Conservation (phyloP, 2,113 vertebrate genomes). For the Rattus rattus region DNA sequence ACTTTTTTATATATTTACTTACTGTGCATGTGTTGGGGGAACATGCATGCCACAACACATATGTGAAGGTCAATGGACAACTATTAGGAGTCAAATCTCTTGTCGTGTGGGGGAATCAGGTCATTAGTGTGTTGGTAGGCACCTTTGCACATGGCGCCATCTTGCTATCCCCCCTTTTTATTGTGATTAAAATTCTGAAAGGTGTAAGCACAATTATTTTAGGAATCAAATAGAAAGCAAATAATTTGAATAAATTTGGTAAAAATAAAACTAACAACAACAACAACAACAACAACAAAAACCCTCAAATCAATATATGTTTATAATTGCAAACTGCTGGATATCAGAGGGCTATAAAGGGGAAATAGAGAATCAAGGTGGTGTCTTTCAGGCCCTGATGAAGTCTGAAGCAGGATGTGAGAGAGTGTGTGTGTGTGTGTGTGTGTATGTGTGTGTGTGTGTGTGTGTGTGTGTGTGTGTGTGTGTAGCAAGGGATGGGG, state of each 20-base stretch:
- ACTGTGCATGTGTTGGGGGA: not conserved
- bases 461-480: too few relatives aligned
- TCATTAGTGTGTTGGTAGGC: not conserved
- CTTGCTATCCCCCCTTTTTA: not conserved
- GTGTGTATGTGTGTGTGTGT: not conserved
- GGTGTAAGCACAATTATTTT: not conserved
- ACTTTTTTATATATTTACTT: not conserved
- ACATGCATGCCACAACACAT: not conserved
- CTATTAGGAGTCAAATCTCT: not conserved
- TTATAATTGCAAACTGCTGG: not conserved
- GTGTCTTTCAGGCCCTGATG: not conserved
- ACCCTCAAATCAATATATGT: slow-evolving; percentile 5
- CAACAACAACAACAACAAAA: too few relatives aligned
- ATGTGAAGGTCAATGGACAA: not conserved
- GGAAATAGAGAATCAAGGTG: not conserved
- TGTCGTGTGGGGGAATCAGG: not conserved
- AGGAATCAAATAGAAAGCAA: not conserved
- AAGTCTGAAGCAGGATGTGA: not conserved
- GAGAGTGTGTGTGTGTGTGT: not conserved
- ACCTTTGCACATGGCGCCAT: not conserved
- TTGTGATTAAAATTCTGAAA: slow-evolving; percentile 4
- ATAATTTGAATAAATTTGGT: not conserved
- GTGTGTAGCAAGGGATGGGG: too few relatives aligned
- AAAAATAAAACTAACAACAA: too few relatives aligned
- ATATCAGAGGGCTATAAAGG: not conserved